These are phyloP conservation scores for Pseudomyrmex pallidus DNA, from an alignment of 1,140 invertebrate species.

Conservation along the genomic window DNA sequence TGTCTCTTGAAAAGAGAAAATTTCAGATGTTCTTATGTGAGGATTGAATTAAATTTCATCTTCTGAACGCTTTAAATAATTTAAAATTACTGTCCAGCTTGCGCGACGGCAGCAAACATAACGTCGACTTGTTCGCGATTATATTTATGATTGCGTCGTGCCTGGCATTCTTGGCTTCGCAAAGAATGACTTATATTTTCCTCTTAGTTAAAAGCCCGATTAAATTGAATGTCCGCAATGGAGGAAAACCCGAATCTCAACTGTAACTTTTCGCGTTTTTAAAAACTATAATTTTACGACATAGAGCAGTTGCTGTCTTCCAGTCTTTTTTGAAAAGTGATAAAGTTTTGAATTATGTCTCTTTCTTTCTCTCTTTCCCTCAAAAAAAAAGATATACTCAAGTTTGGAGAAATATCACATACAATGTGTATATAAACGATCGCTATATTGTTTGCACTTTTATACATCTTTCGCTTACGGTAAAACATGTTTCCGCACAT, in stretches of 20 bases:
- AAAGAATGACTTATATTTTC: slow-evolving; percentile 45
- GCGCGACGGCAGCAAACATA: slow-evolving; percentile 17
- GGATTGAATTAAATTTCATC: slow-evolving; percentile 67
- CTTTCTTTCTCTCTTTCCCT: background rate
- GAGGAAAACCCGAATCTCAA: slow-evolving; percentile 7
- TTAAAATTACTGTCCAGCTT: slow-evolving; percentile 59
- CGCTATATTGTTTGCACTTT: slow-evolving; percentile 16
- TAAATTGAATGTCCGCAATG: slow-evolving; percentile 15
- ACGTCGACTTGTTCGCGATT: slow-evolving; percentile 34
- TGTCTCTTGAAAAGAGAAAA: slow-evolving; percentile 1
- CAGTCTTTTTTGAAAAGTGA: background rate
- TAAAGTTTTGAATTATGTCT: background rate
- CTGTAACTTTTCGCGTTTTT: background rate
- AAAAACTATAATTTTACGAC: slow-evolving; percentile 19
- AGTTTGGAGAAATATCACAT: slow-evolving; percentile 13
- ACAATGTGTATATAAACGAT: slow-evolving; percentile 16
- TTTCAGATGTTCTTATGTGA: slow-evolving; percentile 13
- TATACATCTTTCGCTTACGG: background rate
- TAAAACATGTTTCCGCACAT: background rate
- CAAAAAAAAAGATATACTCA: background rate
- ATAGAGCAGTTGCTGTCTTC: background rate
- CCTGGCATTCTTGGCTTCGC: slow-evolving; percentile 24
- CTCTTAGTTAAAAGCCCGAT: slow-evolving; percentile 60
- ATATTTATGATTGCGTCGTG: slow-evolving; percentile 60
- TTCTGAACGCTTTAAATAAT: slow-evolving; percentile 49